Conservation (phyloP, 2,888 invertebrate species). For the Agrochola circellaris region DNA sequence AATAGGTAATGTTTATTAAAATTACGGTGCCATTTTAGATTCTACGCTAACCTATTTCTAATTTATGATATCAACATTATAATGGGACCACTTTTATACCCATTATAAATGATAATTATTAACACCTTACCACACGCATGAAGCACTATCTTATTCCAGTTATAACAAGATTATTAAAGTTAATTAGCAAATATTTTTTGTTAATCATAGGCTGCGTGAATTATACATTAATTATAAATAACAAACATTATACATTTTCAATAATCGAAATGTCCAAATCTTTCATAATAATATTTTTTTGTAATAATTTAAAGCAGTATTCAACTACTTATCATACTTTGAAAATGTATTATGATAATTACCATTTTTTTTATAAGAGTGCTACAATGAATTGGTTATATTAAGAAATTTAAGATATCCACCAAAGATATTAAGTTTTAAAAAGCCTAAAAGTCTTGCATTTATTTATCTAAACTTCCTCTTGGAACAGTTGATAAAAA, state of each 20-base stretch:
- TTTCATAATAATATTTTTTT: slow-evolving; percentile 38
- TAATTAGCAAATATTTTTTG: slow-evolving; percentile 2
- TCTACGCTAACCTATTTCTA: slow-evolving; percentile 28
- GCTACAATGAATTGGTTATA: slow-evolving; percentile 32
- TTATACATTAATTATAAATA: too few species aligned
- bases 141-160: slow-evolving; percentile 28
- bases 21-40: slow-evolving; percentile 61
- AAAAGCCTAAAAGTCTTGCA: slow-evolving; percentile 21
- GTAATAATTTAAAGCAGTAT: slow-evolving; percentile 32
- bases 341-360: slow-evolving; percentile 14
- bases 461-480: neutral
- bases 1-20: slow-evolving; percentile 37
- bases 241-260: too few species aligned
- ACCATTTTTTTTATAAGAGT: neutral
- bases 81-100: slow-evolving; percentile 57
- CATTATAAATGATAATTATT: slow-evolving; percentile 45
- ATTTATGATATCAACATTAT: slow-evolving; percentile 39
- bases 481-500: neutral
- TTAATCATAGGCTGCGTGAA: slow-evolving; percentile 2
- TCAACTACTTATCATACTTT: slow-evolving; percentile 8
- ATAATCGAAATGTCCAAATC: slow-evolving; percentile 23
- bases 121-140: neutral
- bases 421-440: slow-evolving; percentile 57
- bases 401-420: slow-evolving; percentile 17
- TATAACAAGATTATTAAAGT: slow-evolving; percentile 1